These are phyloP conservation scores for Drosophila tropicalis DNA, from an alignment of 1,140 invertebrate genomes.

Conservation along the genomic window DNA sequence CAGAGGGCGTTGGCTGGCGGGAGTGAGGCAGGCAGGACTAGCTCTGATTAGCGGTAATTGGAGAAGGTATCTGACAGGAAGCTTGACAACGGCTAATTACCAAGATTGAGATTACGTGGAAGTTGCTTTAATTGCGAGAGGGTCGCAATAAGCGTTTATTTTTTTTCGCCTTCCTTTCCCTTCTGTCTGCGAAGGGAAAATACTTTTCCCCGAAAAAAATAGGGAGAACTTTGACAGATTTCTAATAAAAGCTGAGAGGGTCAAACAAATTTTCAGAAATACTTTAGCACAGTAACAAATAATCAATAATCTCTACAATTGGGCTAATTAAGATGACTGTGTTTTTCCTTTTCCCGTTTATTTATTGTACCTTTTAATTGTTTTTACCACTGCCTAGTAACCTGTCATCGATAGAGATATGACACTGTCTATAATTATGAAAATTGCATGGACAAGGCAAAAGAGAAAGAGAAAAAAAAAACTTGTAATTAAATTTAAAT, in stretches of 20 bases:
- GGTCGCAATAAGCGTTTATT: neutral
- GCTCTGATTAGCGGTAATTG: slow-evolving; percentile 12
- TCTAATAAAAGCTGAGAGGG: neutral
- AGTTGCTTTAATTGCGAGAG: slow-evolving; percentile 8
- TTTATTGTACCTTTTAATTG: too few species aligned
- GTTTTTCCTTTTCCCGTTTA: too few species aligned
- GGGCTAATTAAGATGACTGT: too few species aligned
- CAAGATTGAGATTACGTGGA: slow-evolving; percentile 12
- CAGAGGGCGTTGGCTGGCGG: neutral
- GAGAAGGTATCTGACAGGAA: slow-evolving; percentile 9
- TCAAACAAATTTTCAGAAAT: neutral
- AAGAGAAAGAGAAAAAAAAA: neutral
- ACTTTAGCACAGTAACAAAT: too few species aligned
- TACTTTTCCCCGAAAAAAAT: neutral
- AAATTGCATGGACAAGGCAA: neutral
- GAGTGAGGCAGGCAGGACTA: neutral
- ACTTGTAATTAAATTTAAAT: neutral
- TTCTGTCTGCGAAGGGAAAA: neutral
- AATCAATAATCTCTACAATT: too few species aligned
- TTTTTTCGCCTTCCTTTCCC: too few species aligned
- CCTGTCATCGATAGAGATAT: too few species aligned
- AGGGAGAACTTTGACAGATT: neutral
- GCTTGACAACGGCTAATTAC: slow-evolving; percentile 12
- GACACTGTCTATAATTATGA: neutral
- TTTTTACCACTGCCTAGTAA: too few species aligned